These are phyloP conservation scores for Coboldia fuscipes DNA, from an alignment of 1,140 invertebrate genomes.

Conservation along the genomic window DNA sequence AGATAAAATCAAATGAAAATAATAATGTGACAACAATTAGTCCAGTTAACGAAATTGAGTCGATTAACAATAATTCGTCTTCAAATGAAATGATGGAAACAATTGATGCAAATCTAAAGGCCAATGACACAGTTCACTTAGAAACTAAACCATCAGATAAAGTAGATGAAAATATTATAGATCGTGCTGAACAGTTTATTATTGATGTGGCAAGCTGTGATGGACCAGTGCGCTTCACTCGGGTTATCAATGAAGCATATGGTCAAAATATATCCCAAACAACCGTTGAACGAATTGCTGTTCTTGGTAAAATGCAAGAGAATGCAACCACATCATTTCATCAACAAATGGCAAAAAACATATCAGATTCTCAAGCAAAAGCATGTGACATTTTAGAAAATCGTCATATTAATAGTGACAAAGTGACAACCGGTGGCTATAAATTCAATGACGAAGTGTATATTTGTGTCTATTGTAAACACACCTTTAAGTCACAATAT, in stretches of 20 bases:
- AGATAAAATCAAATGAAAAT: conserved; percentile 2
- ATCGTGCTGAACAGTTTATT: conserved; percentile 27
- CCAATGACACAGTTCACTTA: conserved; percentile 2
- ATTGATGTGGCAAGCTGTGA: conserved; percentile 72
- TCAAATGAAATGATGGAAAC: background rate
- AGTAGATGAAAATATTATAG: conserved; percentile 3
- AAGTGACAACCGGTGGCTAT: conserved; percentile 22
- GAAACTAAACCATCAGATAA: conserved; percentile 6
- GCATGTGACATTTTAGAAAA: conserved; percentile 23
- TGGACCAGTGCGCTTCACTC: conserved; percentile 61
- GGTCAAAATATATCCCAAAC: conserved; percentile 15
- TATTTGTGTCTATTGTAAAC: conserved; percentile 53
- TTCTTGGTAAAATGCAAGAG: too few relatives aligned
- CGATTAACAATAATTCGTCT: too few relatives aligned
- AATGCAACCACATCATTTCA: conserved; percentile 19
- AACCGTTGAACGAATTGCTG: conserved; percentile 10
- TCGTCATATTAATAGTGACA: conserved; percentile 12
- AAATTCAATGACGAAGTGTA: conserved; percentile 26
- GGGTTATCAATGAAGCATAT: conserved; percentile 55
- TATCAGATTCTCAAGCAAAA: conserved; percentile 23
- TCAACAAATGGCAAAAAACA: conserved; percentile 20
- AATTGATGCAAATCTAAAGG: background rate
- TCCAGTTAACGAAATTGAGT: background rate
- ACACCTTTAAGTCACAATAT: conserved; percentile 62
- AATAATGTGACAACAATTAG: background rate